Evolutionary conservation across 37 sponge, comb jelly and placozoan species (phyloP), one percentile per base, ranked within the genome.

Genomic region (Corticium candelabrum): DNA sequence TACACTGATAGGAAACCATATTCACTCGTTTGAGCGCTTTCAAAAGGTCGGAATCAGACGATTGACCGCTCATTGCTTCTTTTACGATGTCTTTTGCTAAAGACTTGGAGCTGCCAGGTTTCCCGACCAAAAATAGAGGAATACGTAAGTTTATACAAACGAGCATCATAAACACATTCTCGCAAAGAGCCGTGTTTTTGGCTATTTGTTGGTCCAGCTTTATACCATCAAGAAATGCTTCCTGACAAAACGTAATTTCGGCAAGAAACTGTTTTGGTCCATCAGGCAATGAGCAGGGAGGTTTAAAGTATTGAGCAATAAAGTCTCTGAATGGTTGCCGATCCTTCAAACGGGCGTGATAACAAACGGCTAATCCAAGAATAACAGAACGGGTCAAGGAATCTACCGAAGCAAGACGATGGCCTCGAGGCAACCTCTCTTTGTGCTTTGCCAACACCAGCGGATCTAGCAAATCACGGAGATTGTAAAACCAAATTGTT

Each of bases 1-100:
- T 92, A 73, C 93, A 92, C 77, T 92, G 93, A 67, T 92, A 92
- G 29, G 93, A 92, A 40, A 92, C 76, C 75, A 89, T 82, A 37
- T 86, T 79, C 7, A 94, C 87, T 86, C 88, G 84, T 78, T 90
- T 87, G 41, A 96, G 86, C 2, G 83, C 15, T 37, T 69, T 76
- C 27, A 96, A 77, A 15, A 96, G 84, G 0, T 79, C 35, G n/a
- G 41, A 39, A 4, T 84, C 69, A 0, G 97, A 91, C 41, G 62
- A 67, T n/a, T 77, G 75, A 29, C 95, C 95, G 39, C 75, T 78
- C 95, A 94, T 94, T 37, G 88, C 90, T 31, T 78, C 82, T 29
- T 77, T 43, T 2, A 94, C 84, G 40, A 90, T 88, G 71, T 85
- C 74, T 40, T 94, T 94, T 0, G 95, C 95, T 2, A 84, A 67